These are phyloP conservation scores for Nannobrachium achirus DNA, from an alignment of 2,113 vertebrate species.

Conservation along the genomic window DNA sequence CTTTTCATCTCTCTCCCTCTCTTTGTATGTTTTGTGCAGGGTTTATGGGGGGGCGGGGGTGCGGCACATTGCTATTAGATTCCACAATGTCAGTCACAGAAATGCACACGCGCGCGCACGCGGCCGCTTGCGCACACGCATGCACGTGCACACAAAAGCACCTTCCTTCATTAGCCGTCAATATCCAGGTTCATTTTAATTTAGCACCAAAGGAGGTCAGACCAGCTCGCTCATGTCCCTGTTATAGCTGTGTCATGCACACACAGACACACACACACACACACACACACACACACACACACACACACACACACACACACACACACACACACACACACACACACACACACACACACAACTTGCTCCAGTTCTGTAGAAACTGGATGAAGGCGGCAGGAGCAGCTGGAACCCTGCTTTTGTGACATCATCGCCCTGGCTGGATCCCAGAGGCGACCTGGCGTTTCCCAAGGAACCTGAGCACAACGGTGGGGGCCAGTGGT, in stretches of 20 bases:
- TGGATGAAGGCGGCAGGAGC: slow-evolving; percentile 6
- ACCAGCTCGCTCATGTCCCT: slow-evolving; percentile 66
- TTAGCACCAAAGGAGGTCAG: slow-evolving; percentile 78
- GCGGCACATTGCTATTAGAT: no score
- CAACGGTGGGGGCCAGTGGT: no score
- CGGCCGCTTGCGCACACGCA: slow-evolving; percentile 19
- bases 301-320: slow-evolving; percentile 20
- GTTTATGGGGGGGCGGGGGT: no score
- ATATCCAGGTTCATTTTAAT: slow-evolving; percentile 77
- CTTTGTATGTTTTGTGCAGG: no score
- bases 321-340: slow-evolving; percentile 24
- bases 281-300: slow-evolving; percentile 10
- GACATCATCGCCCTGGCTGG: no score
- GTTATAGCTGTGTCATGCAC: slow-evolving; percentile 67
- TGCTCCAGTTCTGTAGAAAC: slow-evolving; percentile 61
- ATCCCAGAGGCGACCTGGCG: no score
- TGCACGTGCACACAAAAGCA: slow-evolving; percentile 25
- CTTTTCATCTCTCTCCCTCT: no score
- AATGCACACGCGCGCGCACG: slow-evolving; percentile 23
- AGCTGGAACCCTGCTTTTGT: no score
- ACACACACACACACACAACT: slow-evolving; percentile 13
- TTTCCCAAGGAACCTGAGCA: no score
- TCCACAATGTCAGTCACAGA: no score
- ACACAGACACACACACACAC: slow-evolving; percentile 15
- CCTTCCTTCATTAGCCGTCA: slow-evolving; percentile 69